Evolutionary conservation across 2,797 vertebrate species (phyloP).

Genomic region (Vespertilio murinus): DNA sequence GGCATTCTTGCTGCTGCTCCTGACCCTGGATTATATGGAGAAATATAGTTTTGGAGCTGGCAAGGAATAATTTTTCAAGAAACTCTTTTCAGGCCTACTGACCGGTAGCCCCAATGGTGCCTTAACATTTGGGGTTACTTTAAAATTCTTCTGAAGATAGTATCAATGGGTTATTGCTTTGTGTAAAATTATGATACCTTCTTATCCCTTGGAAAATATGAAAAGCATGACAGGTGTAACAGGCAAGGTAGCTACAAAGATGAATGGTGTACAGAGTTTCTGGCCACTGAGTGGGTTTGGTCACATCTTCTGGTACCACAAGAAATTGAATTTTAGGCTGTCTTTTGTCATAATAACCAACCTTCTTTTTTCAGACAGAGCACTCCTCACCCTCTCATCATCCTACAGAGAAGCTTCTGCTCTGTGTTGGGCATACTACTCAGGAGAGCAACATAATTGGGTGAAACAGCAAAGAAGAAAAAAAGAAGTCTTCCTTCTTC

Average conservation of each 20-base stretch:
- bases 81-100: background rate
- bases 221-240: background rate
- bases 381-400: background rate
- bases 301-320: background rate
- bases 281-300: background rate
- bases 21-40: conserved; percentile 52
- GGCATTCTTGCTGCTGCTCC: conserved; percentile 22
- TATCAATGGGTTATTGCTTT: background rate
- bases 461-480: conserved; percentile 10
- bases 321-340: background rate
- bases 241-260: background rate
- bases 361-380: background rate
- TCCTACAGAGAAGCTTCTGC: background rate
- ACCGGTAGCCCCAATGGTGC: background rate
- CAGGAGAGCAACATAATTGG: conserved; percentile 9
- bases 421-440: background rate
- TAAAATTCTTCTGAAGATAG: conserved; percentile 1
- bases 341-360: background rate
- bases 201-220: background rate
- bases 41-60: background rate
- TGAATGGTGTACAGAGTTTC: background rate
- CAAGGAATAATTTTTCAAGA: background rate
- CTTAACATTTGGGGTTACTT: background rate
- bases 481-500: background rate
- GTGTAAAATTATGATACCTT: background rate